Evolutionary conservation across 2,888 invertebrate genomes (phyloP), one percentile per base, ranked within the genome.

Genomic region (Ochropleura leucogaster): DNA sequence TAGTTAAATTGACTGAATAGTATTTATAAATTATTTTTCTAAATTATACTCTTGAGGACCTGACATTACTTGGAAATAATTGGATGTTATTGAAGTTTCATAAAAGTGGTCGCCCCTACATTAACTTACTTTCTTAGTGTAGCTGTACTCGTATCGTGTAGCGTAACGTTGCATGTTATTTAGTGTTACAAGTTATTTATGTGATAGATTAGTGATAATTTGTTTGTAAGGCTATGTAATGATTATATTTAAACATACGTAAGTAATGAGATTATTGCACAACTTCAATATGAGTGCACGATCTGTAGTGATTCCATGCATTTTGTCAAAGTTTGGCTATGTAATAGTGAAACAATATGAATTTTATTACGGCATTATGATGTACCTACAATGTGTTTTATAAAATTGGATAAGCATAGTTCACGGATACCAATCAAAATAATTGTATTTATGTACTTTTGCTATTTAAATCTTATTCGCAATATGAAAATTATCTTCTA

Each of bases 181-280:
- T 82, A 83, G 76, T 47, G 66, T 77, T 74, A 83, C 57, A 68
- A 68, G 60, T 82, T 87, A 86, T 89, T 90, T 89, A 92, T 93
- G 93, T 94, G 91, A 92, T 93, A 92, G 85, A 87, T 78, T 92
- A 92, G 90, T 90, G 84, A 90, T 91, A 90, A 82, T 84, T 83
- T 79, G 72, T 71, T 79, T 78, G 16, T 88, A 87, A 80, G 78
- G 68, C 72, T 77, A 79, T 79, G 66, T 80, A 66, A 73, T 78
- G 69, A 68, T 65, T 77, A 63, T 80, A 73, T 77, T 74, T 80
- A 68, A 71, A 79, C 80, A 64, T 72, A 79, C 53, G 59, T 68
- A 74, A 75, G 59, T 63, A 64, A 73, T 67, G 68, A 80, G 65
- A 76, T 83, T 77, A 71, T 72, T 73, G 80, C 80, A 83, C 85